Conservation (phyloP, 2,888 invertebrate genomes). For the Acronicta psi region DNA sequence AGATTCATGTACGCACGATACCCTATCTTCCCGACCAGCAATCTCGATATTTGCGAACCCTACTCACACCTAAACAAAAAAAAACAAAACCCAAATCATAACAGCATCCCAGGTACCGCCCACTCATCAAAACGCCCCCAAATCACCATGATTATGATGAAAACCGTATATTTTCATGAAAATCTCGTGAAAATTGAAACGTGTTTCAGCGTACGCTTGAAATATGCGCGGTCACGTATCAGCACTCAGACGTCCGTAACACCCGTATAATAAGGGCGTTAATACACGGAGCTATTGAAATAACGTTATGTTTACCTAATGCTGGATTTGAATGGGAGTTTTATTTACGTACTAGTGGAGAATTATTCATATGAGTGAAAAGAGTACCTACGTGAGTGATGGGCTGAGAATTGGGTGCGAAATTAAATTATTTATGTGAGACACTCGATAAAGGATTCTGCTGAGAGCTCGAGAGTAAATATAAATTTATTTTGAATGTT, state of each 20-base stretch:
- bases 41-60: constrained; percentile 1
- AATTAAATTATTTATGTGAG: background rate
- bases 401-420: background rate
- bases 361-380: constrained; percentile 37
- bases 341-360: constrained; percentile 41
- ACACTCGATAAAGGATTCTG: background rate
- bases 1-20: too few species aligned
- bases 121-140: constrained; percentile 39
- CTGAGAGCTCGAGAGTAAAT: too few species aligned
- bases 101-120: constrained; percentile 25
- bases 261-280: constrained; percentile 56
- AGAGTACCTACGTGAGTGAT: constrained; percentile 17
- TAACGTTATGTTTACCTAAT: constrained; percentile 48
- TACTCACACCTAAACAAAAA: constrained; percentile 12
- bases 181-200: constrained; percentile 63
- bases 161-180: constrained; percentile 47
- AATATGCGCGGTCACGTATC: constrained; percentile 68
- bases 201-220: constrained; percentile 43
- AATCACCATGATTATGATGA: constrained; percentile 47
- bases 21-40: too few species aligned
- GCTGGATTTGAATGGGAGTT: constrained; percentile 40
- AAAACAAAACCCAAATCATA: constrained; percentile 17
- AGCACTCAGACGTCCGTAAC: constrained; percentile 59
- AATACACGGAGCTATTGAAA: constrained; percentile 57
- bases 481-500: too few species aligned